phyloP scores from a whole-genome alignment of 2,113 vertebrate species.

The Hippocampus zosterae region DNA sequence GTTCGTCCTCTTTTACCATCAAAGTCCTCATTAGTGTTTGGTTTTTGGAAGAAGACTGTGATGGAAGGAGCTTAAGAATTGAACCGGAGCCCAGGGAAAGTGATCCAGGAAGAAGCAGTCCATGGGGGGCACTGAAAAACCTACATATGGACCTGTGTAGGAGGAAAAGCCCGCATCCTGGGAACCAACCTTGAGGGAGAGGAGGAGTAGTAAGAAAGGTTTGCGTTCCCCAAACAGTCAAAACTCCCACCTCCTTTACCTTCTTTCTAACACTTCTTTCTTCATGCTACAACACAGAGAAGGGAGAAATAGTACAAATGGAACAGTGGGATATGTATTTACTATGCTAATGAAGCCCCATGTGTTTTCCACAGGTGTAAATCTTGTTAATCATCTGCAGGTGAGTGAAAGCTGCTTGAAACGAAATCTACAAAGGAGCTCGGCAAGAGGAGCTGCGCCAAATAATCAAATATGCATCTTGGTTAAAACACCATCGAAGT shows the following conservation, averaged over 20 bases:
- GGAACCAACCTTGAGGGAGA: conserved; percentile 38
- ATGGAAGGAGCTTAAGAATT: conserved; percentile 77
- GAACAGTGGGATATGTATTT: conserved; percentile 62
- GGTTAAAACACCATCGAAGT: conserved; percentile 12
- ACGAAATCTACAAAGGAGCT: conserved; percentile 59
- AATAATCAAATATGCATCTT: conserved; percentile 37
- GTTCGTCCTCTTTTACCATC: conserved; percentile 53
- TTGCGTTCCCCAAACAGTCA: conserved; percentile 40
- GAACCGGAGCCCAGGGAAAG: conserved; percentile 69
- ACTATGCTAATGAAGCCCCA: conserved; percentile 70
- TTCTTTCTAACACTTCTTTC: conserved; percentile 15
- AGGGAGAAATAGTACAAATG: conserved; percentile 34
- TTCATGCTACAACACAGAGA: conserved; percentile 18
- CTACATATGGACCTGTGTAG: conserved; percentile 65
- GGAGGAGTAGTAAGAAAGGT: conserved; percentile 41
- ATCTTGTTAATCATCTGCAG: conserved; percentile 60
- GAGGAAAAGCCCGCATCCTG: conserved; percentile 49
- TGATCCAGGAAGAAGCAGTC: conserved; percentile 43
- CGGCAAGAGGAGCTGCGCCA: conserved; percentile 26
- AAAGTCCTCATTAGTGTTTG: conserved; percentile 78
- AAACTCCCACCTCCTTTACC: conserved; percentile 28
- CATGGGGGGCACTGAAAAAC: conserved; percentile 40
- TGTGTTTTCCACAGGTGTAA: conserved; percentile 61
- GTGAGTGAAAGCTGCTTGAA: conserved; percentile 50
- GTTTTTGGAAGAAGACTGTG: conserved; percentile 78